Evolutionary conservation across 2,888 invertebrate species (phyloP), one percentile per base, ranked within the genome.

Genomic region (Drosophila emarginata): DNA sequence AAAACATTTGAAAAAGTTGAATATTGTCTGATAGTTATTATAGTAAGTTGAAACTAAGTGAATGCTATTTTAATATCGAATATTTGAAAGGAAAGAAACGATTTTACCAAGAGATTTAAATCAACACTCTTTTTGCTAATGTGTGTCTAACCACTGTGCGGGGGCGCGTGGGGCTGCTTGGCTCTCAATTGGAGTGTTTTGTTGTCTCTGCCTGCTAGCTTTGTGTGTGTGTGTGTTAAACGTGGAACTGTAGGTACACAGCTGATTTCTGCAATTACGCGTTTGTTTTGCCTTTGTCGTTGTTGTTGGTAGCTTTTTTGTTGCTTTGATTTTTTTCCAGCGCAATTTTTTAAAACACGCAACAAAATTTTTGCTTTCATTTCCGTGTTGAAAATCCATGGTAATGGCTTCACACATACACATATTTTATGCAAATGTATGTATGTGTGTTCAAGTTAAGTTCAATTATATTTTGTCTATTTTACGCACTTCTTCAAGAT

Each of bases 181-280:
- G 69, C 64, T 69, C 77, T 79, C 72, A 73, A 78, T 75, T 72
- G 73, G 79, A 78, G 83, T 76, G 67, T 74, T 74, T 68, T 78
- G 76, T 70, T 79, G 69, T 71, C 62, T 68, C 64, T 79, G 67
- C 65, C 64, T 73, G 71, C 60, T 50, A 65, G 39, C 68, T 67
- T 71, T 66, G 67, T 69, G 71, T 78, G 61, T 77, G 61, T 56
- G 62, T 72, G 59, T 77, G 68, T 59, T 57, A 60, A 72, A 56
- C 71, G 67, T 76, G 74, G 50, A 67, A 80, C 82, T 87, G 73
- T 80, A 76, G 89, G 90, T 91, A 91, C 89, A 91, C 91, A 91
- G 91, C 91, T 91, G 91, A 91, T 91, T 90, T 89, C 89, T 89
- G 89, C 87, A 86, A 89, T 88, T 89, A 86, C 89, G 83, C 77